phyloP scores from a whole-genome alignment of 2,113 vertebrate genomes.

The Toxotes chatareus region DNA sequence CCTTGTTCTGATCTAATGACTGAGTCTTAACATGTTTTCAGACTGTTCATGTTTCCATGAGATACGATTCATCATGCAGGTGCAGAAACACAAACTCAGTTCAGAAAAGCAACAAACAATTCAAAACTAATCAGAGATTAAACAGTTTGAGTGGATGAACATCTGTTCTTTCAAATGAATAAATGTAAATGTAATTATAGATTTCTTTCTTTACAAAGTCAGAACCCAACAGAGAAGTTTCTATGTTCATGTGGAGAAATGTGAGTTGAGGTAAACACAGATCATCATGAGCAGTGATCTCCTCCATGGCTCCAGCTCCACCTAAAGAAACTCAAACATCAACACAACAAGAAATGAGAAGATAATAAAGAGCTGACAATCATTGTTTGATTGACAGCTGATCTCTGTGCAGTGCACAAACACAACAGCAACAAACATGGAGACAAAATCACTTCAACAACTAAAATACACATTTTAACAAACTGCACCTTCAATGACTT shows the following conservation, averaged over 20 bases:
- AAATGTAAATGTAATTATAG: not conserved
- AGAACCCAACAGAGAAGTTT: not conserved
- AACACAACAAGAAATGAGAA: not conserved
- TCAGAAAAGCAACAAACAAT: too few relatives aligned
- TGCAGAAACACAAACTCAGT: too few relatives aligned
- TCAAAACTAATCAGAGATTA: too few relatives aligned
- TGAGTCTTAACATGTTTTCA: too few relatives aligned
- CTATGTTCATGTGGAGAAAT: not conserved
- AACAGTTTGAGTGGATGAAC: too few relatives aligned
- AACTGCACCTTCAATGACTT: not conserved
- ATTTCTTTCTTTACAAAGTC: not conserved
- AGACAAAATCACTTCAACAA: not conserved
- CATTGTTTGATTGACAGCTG: not conserved
- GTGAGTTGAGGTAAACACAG: not conserved
- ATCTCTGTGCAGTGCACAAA: not conserved
- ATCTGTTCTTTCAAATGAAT: not conserved
- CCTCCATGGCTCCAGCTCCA: not conserved
- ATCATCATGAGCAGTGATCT: not conserved
- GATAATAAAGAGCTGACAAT: not conserved
- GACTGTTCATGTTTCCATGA: too few relatives aligned
- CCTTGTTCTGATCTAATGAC: too few relatives aligned
- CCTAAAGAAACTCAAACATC: not conserved
- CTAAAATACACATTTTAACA: not conserved
- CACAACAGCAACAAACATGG: not conserved
- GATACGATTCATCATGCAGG: too few relatives aligned